Evolutionary conservation across 2,888 invertebrate species (phyloP).

Genomic region (Drosophila pseudotalamancana): DNA sequence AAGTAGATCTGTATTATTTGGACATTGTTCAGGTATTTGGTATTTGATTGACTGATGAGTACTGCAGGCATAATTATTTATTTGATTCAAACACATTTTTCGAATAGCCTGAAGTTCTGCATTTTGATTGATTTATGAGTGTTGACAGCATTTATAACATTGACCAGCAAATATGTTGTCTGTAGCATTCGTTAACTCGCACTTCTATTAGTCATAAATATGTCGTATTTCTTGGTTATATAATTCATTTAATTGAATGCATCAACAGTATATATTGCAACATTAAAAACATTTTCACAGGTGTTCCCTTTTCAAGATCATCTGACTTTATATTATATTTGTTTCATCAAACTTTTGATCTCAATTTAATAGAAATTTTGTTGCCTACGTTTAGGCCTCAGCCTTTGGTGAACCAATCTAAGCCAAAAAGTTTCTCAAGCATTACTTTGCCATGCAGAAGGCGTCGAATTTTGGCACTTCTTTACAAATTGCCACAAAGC

Average conservation of each 20-base stretch:
- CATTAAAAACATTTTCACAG: too few relatives aligned
- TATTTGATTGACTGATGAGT: background rate
- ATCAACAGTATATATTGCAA: background rate
- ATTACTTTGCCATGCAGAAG: constrained; percentile 1
- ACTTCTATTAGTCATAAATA: too few relatives aligned
- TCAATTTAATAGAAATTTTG: background rate
- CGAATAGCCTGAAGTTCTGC: too few relatives aligned
- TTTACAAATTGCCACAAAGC: constrained; percentile 44
- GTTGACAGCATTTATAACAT: too few relatives aligned
- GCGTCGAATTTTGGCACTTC: constrained; percentile 10
- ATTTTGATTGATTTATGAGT: too few relatives aligned
- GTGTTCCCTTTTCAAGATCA: background rate
- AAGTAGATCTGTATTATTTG: background rate
- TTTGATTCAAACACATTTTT: too few relatives aligned
- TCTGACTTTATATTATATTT: background rate
- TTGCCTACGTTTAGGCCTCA: background rate
- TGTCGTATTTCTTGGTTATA: too few relatives aligned
- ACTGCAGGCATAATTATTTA: too few relatives aligned
- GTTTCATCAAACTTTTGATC: background rate
- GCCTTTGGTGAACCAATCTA: background rate
- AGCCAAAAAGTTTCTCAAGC: background rate
- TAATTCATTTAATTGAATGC: too few relatives aligned
- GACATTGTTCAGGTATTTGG: background rate
- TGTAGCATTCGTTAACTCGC: too few relatives aligned
- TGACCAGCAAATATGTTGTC: too few relatives aligned